Conservation (phyloP, 2,113 vertebrate species). For the Corythornis cristatus region DNA sequence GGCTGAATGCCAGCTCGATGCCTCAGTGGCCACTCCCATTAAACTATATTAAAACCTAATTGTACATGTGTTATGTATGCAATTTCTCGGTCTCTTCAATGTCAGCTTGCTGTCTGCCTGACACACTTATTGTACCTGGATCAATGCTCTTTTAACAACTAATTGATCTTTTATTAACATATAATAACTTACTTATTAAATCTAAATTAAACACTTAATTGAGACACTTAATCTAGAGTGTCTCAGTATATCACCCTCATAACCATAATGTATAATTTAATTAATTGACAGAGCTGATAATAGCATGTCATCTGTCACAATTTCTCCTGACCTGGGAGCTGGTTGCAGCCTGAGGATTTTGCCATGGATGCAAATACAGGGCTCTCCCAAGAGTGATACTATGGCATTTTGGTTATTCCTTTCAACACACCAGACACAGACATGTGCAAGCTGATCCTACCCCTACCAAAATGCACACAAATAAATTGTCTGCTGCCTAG, state of each 20-base stretch:
- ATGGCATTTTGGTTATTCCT: fast-evolving
- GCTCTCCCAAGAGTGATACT: not conserved
- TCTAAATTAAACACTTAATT: conserved; percentile 83
- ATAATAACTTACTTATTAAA: conserved; percentile 80
- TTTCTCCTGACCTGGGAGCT: conserved; percentile 72
- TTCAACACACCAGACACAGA: fast-evolving
- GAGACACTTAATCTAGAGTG: conserved; percentile 74
- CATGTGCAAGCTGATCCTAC: not conserved
- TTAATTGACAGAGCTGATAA: conserved; percentile 74
- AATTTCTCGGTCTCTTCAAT: conserved; percentile 34
- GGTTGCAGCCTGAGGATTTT: conserved; percentile 38
- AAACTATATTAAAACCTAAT: conserved; percentile 54
- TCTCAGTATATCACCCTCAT: conserved; percentile 73
- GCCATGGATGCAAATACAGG: fast-evolving
- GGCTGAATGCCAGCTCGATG: conserved; percentile 1
- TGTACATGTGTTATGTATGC: not conserved
- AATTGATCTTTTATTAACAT: conserved; percentile 83
- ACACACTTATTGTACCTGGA: conserved; percentile 75
- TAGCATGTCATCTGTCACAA: conserved; percentile 73
- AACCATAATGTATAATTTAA: conserved; percentile 75
- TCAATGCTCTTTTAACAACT: conserved; percentile 75
- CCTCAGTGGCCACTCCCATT: conserved; percentile 17
- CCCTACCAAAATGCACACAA: not conserved
- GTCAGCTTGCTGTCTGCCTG: conserved; percentile 68
- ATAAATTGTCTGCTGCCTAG: not conserved